Base-by-base conservation (phyloP, 2,797 vertebrate genomes). In the Squalus acanthias region DNA sequence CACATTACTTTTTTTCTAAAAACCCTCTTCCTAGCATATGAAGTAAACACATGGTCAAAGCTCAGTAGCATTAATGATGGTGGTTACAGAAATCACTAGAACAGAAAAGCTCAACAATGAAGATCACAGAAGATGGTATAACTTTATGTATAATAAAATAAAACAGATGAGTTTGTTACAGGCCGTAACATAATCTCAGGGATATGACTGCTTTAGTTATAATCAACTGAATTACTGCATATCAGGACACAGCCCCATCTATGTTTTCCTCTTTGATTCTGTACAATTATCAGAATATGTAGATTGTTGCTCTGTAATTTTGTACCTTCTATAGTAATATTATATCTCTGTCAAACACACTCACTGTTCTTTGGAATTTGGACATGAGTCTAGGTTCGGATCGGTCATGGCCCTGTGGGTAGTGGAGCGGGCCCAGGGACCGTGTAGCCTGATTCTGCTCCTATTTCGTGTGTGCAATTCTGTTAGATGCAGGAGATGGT, bases 101-200 rank as follows among this genome's bases (percentile, higher is more conserved):
- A 65, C 60, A 94, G 39, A n/a, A 53, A 26, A 95, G 5, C 70
- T 74, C 70, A 57, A 50, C 53, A 72, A 94, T 1, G 1, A 95
- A 95, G 46, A 70, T 50, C 46, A 95, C 7, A 74, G 69, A 26
- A 29, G 67, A 95, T n/a, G 26, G 94, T 29, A 95, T 69, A 12
- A 94, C 46, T 70, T 94, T 50, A 50, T 12, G 12, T 26, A 72
- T 15, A 95, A 46, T 10, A 50, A 91, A 65, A 91, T 2, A 95
- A 95, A 22, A 69, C 39, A 53, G 46, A 15, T 88, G 46, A 50
- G 46, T 85, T 46, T 46, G 85, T 50, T 50, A 29, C 39, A 70
- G 92, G 6, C 70, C 76, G 94, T 57, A 95, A 76, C 70, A 95
- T 33, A 95, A 95, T 95, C 94, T 57, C 70, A 95, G 50, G 53